Conservation (phyloP, 2,888 invertebrate species). For the Notocelia uddmanniana region DNA sequence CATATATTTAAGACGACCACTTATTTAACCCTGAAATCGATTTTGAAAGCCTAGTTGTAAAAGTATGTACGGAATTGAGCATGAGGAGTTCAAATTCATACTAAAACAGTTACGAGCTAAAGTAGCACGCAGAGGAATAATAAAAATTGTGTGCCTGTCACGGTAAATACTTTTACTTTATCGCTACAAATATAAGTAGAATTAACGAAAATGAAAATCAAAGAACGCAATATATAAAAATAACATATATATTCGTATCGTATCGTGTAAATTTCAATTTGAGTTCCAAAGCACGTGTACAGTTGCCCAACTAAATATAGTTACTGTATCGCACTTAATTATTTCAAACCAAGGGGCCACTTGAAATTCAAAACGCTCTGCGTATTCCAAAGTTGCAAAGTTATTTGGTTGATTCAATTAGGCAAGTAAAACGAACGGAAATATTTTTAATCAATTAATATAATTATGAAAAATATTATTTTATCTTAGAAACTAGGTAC, state of each 20-base stretch:
- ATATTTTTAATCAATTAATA: conserved; percentile 30
- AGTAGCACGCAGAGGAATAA: no score
- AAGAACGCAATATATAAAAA: background rate
- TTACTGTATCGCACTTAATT: conserved; percentile 37
- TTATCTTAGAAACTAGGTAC: conserved; percentile 23
- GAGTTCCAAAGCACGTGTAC: conserved; percentile 32
- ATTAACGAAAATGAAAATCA: no score
- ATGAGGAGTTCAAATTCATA: no score
- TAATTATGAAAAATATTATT: conserved; percentile 36
- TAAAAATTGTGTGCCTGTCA: no score
- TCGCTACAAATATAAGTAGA: no score
- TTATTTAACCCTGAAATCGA: no score
- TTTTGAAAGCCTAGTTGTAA: no score
- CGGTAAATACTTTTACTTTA: no score
- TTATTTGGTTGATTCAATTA: conserved; percentile 24
- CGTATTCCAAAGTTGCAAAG: background rate
- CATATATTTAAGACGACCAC: no score
- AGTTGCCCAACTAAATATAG: conserved; percentile 31
- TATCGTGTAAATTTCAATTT: conserved; percentile 14
- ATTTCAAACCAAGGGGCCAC: conserved; percentile 26
- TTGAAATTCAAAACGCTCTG: conserved; percentile 35
- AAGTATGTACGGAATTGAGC: no score
- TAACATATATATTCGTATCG: background rate
- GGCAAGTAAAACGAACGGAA: conserved; percentile 22
- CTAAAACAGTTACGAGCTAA: no score